Evolutionary conservation across 2,113 vertebrate genomes (phyloP), one percentile per base, ranked within the genome.

Genomic region (Sinosuthora webbiana): DNA sequence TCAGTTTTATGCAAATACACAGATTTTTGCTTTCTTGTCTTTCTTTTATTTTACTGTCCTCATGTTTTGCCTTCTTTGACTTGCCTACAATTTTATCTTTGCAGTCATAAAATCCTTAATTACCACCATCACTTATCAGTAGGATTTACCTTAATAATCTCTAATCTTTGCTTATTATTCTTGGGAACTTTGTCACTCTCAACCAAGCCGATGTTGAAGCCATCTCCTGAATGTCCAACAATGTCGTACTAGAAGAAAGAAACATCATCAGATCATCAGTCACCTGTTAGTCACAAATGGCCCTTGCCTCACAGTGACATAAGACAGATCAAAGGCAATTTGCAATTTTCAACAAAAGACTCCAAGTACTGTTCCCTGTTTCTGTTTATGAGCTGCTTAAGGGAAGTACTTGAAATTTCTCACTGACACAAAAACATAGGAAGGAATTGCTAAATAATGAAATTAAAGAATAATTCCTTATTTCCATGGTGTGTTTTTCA

Each of bases 131-230:
- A 77, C 70, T 27, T 55, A 59, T 45, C 41, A 57, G 73, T 55
- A 79, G 10, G 17, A 84, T 62, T 96, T 98, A 99, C 99, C 99
- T 99, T 99, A 30, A 99, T 97, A 88, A 99, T 98, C 86, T 99
- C 98, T 78, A 99, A 98, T 97, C 99, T 98, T 95, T 99, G 97
- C 63, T 99, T 99, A 97, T 99, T 98, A 83, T 99, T 98, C 97
- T 98, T 99, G 64, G 99, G 99, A 53, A 98, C 93, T 95, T 98
- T 98, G 95, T 99, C 97, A 49, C 95, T 94, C 59, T 78, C 97
- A 95, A 99, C 98, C 65, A 99, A 97, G 62, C 97, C 76, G 9
- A 99, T 99, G 96, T 99, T 95, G 85, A 98, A 99, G 69, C 98
- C 98, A 39, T 99, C 99, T 67, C 99, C 99, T 2, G 99, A 99